Evolutionary conservation across 2,888 invertebrate genomes (phyloP).

Genomic region (Alentia gelatinosa): DNA sequence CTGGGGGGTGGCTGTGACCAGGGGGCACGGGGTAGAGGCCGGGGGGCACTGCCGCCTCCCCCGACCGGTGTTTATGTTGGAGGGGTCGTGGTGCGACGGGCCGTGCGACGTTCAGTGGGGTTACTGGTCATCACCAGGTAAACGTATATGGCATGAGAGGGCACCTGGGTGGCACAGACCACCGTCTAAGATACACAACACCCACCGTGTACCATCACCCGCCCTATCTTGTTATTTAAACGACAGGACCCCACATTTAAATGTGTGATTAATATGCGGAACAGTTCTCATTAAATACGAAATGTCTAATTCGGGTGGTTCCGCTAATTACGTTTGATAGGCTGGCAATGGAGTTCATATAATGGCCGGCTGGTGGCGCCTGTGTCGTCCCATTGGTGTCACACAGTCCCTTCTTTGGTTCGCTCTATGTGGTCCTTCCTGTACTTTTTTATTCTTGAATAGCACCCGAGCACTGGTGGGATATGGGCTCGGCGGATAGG

Average conservation of each 20-base stretch:
- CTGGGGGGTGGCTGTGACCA: neutral
- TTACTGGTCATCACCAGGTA: neutral
- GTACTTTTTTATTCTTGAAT: no score
- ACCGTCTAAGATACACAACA: neutral
- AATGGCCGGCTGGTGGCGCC: no score
- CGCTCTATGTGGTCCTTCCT: no score
- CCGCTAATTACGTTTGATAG: neutral
- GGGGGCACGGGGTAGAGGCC: neutral
- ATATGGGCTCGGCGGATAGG: no score
- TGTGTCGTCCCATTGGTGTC: no score
- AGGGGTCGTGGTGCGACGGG: neutral
- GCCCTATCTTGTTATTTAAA: neutral
- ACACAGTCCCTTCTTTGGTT: no score
- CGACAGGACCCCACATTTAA: neutral
- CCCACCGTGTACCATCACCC: neutral
- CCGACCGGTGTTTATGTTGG: neutral
- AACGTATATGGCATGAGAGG: neutral
- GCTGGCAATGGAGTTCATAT: no score
- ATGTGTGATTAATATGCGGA: neutral
- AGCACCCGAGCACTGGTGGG: no score
- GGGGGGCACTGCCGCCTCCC: neutral
- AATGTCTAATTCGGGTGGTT: neutral
- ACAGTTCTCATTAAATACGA: neutral
- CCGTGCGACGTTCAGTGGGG: neutral
- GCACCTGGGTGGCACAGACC: constrained; percentile 3